These are phyloP conservation scores for Sinocyclocheilus anophthalmus DNA, from an alignment of 2,113 vertebrate species.

Conservation along the genomic window DNA sequence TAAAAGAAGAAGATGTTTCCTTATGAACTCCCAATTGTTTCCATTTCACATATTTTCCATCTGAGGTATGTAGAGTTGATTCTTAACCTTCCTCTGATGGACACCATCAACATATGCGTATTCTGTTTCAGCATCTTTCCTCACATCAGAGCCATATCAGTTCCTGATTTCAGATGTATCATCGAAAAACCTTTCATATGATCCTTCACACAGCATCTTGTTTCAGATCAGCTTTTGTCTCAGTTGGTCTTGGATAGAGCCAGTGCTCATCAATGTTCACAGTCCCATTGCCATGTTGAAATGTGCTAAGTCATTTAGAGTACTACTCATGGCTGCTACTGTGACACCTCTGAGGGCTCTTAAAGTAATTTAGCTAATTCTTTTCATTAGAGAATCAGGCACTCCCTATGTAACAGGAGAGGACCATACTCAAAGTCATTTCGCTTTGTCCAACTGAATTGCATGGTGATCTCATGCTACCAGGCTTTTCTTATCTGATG, in stretches of 20 bases:
- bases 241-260: not conserved
- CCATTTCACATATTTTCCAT: not conserved
- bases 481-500: conserved; percentile 56
- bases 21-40: too few species aligned
- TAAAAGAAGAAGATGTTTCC: not conserved
- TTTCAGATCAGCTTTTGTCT: conserved; percentile 10
- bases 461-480: conserved; percentile 47
- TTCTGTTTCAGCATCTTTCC: conserved; percentile 24
- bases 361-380: conserved; percentile 58
- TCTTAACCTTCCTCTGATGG: not conserved
- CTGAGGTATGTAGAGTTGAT: not conserved
- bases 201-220: conserved; percentile 9
- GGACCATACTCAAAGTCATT: conserved; percentile 47
- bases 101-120: not conserved
- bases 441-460: conserved; percentile 44
- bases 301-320: conserved; percentile 39
- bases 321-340: conserved; percentile 35
- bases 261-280: conserved; percentile 28
- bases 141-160: not conserved
- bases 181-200: conserved; percentile 13
- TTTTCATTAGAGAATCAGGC: conserved; percentile 57
- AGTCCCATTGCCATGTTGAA: conserved; percentile 35
- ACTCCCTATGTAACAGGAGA: conserved; percentile 63
- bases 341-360: conserved; percentile 43
- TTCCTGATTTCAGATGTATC: conserved; percentile 6